Conservation (phyloP, 1,140 invertebrate species). For the Philotrypesis tridentata region DNA sequence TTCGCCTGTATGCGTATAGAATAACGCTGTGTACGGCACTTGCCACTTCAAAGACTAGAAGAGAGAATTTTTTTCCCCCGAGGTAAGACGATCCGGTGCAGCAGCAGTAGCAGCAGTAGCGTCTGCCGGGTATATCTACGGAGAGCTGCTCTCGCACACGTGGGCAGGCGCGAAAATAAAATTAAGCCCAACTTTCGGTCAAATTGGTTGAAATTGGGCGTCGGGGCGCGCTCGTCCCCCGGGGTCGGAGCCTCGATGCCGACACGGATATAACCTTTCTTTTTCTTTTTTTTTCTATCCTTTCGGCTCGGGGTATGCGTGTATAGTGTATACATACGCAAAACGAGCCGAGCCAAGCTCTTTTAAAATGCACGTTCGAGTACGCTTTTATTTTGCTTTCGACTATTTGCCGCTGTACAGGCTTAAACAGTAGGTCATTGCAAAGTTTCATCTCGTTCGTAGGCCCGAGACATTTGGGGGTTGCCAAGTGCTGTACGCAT, state of each 20-base stretch:
- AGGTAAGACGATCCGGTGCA: conserved; percentile 44
- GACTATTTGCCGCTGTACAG: too few species aligned
- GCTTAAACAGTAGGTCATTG: too few species aligned
- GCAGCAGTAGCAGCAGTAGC: too few species aligned
- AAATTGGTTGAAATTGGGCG: conserved; percentile 78
- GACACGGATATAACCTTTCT: conserved; percentile 1
- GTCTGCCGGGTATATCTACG: conserved; percentile 56
- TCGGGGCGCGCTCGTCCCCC: conserved; percentile 62
- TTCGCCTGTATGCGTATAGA: background rate
- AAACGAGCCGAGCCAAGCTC: too few species aligned
- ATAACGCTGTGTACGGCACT: conserved; percentile 19
- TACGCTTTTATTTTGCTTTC: too few species aligned
- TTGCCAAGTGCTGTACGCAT: conserved; percentile 32
- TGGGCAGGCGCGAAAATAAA: conserved; percentile 75
- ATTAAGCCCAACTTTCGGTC: conserved; percentile 76
- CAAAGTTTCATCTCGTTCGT: background rate
- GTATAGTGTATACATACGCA: too few species aligned
- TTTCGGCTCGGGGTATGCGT: background rate
- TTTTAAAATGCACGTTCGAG: too few species aligned
- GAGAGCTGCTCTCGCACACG: conserved; percentile 45
- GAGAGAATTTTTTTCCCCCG: conserved; percentile 39
- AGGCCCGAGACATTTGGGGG: background rate
- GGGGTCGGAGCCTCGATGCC: conserved; percentile 46
- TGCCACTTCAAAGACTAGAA: background rate
- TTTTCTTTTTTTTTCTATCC: conserved; percentile 9